A percentile compares a stretch with the other conserved stretches of the same genome.
These are phyloP conservation scores for Leucophenga maculata DNA, from an alignment of 2,888 invertebrate species.

Conservation along the genomic window DNA sequence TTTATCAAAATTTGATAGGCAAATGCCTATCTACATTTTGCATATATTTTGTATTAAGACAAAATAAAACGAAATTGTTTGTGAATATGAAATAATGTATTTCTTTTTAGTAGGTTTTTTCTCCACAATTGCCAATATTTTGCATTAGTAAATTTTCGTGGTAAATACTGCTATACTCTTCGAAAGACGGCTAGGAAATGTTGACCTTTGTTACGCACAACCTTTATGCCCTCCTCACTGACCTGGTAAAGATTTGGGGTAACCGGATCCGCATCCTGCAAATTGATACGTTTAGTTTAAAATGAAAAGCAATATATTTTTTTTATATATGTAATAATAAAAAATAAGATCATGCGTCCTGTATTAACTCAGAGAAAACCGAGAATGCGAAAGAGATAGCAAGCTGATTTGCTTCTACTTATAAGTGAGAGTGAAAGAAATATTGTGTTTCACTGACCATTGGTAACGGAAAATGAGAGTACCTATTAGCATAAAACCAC, in stretches of 20 bases:
- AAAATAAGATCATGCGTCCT: no score
- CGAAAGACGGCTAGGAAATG: constrained; percentile 93
- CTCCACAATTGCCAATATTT: not conserved
- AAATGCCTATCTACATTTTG: not conserved
- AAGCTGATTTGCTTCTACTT: no score
- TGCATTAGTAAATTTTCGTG: no score
- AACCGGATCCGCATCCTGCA: constrained; percentile 82
- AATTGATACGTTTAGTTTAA: not conserved
- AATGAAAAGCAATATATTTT: no score
- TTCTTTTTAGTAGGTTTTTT: not conserved
- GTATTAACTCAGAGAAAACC: no score
- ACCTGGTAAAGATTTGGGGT: constrained; percentile 92
- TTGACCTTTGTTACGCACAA: constrained; percentile 93
- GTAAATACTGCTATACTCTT: constrained; percentile 72
- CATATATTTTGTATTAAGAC: not conserved
- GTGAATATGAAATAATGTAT: no score
- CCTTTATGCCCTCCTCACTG: constrained; percentile 99
- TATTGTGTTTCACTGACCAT: no score
- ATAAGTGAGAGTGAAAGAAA: no score
- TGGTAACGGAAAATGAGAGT: no score
- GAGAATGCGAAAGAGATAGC: no score
- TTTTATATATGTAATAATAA: not conserved
- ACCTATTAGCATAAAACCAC: no score
- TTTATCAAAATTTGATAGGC: constrained; percentile 29
- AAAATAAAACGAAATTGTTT: constrained; percentile 28